Evolutionary conservation across 2,113 vertebrate genomes (phyloP).

Genomic region (Scomber scombrus): DNA sequence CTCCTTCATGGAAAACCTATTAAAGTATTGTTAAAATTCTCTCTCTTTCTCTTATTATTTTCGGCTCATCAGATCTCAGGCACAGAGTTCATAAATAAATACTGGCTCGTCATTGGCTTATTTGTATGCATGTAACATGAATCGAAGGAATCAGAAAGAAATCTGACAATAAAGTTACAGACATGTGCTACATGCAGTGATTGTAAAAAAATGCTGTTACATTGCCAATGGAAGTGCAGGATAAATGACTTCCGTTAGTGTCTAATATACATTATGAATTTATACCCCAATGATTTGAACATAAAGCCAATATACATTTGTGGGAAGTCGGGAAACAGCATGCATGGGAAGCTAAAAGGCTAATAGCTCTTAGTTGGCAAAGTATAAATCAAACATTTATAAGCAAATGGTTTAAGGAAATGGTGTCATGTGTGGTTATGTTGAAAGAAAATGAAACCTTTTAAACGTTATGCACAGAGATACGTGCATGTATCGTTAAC

Average conservation of each 20-base stretch:
- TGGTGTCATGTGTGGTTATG: background rate
- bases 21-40: background rate
- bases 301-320: background rate
- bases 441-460: background rate
- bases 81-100: background rate
- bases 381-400: background rate
- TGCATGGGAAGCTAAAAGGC: background rate
- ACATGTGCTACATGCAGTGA: background rate
- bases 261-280: slow-evolving; percentile 38
- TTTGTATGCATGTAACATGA: background rate
- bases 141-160: background rate
- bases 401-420: background rate
- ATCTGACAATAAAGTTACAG: background rate
- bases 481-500: background rate
- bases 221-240: background rate
- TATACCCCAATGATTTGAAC: slow-evolving; percentile 24
- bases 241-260: background rate
- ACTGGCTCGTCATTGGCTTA: background rate
- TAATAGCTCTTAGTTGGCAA: background rate
- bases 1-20: background rate
- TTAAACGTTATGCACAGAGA: background rate
- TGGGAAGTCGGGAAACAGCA: slow-evolving; percentile 5
- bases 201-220: slow-evolving; percentile 1
- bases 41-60: background rate
- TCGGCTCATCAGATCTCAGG: background rate